These are phyloP conservation scores for Ctenodactylus gundi DNA, from an alignment of 2,113 vertebrate genomes.

Conservation along the genomic window DNA sequence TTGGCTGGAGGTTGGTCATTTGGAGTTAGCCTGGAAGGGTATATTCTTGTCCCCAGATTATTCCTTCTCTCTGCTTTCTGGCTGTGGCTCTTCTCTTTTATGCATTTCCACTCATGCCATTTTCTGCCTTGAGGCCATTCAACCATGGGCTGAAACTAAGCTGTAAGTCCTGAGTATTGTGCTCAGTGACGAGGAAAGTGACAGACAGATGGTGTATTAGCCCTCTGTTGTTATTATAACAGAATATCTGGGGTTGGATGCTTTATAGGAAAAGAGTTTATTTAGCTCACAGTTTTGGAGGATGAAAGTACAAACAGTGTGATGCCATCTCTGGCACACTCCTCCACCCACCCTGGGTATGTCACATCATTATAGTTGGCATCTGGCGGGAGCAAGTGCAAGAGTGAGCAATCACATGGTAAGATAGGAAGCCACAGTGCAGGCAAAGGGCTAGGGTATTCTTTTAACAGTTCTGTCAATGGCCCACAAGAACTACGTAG, in stretches of 20 bases:
- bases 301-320: neutral
- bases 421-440: neutral
- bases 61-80: too few species aligned
- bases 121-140: too few species aligned
- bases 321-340: neutral
- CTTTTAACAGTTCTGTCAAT: neutral
- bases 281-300: neutral
- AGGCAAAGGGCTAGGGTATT: neutral
- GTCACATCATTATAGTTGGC: neutral
- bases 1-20: too few species aligned
- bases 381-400: neutral
- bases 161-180: too few species aligned
- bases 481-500: neutral
- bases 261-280: neutral
- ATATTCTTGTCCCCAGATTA: too few species aligned
- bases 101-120: too few species aligned
- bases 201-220: neutral
- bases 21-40: too few species aligned
- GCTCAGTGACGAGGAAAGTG: too few species aligned
- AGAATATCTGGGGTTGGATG: neutral
- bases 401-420: neutral
- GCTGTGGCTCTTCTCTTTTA: too few species aligned
- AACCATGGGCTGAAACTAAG: too few species aligned
- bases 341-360: too few species aligned
- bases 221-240: neutral